A percentile compares a stretch with the other conserved stretches of the same genome.
These are phyloP conservation scores for Orius insidiosus DNA, from an alignment of 1,140 invertebrate genomes.

Conservation along the genomic window DNA sequence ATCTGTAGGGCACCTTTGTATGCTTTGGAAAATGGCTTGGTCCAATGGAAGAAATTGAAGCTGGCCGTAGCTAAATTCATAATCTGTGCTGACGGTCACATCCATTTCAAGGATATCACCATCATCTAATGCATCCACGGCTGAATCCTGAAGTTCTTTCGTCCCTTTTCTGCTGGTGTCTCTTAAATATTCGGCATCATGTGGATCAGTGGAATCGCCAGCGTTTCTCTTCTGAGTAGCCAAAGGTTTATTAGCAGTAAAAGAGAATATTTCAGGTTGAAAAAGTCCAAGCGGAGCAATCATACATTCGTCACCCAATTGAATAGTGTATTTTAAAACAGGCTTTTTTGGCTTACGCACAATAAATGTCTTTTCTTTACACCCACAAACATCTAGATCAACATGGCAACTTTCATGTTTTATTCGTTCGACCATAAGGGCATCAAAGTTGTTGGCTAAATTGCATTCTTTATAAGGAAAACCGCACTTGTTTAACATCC, in stretches of 20 bases:
- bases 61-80: slow-evolving; percentile 2
- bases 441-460: slow-evolving; percentile 48
- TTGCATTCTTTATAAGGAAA: slow-evolving; percentile 74
- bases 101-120: slow-evolving; percentile 63
- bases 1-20: slow-evolving; percentile 73
- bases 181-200: slow-evolving; percentile 78
- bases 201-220: slow-evolving; percentile 81
- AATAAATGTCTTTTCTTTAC: slow-evolving; percentile 58
- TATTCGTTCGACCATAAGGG: slow-evolving; percentile 57
- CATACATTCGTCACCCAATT: slow-evolving; percentile 81
- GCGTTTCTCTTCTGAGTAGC: slow-evolving; percentile 53
- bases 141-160: slow-evolving; percentile 42
- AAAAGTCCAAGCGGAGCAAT: slow-evolving; percentile 77
- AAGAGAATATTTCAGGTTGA: slow-evolving; percentile 70
- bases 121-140: slow-evolving; percentile 26
- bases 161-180: slow-evolving; percentile 59
- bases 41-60: slow-evolving; percentile 66
- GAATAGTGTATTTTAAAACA: slow-evolving; percentile 54
- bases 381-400: slow-evolving; percentile 71
- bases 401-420: slow-evolving; percentile 86
- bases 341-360: slow-evolving; percentile 52
- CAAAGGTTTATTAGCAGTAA: slow-evolving; percentile 55
- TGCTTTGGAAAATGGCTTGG: slow-evolving; percentile 78
- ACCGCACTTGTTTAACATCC: slow-evolving; percentile 69
- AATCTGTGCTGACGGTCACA: slow-evolving; percentile 16